Base-by-base conservation (phyloP, 2,888 invertebrate species). In the Spilarctia lutea region DNA sequence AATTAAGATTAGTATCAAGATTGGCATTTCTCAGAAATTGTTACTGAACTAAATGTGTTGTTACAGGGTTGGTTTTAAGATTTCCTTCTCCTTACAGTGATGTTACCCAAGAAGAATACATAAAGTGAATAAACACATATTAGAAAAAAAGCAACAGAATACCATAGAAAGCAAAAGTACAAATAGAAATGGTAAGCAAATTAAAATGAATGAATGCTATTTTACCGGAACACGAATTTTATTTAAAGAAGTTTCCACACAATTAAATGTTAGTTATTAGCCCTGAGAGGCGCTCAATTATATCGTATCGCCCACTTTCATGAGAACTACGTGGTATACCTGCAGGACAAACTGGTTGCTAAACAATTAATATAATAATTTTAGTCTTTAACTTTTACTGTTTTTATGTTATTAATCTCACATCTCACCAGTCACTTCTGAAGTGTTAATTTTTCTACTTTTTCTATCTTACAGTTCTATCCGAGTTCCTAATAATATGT, bases 281-380 rank as follows among this genome's bases (percentile, higher is more conserved):
- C 71, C 66, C 68, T 76, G 27, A 72, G 72, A 65, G 69, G 65
- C 16, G 73, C 71, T 78, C 73, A 74, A 77, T 65, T 71, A 72
- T 73, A 65, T 45, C 73, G 72, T 63, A 72, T 78, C 71, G 68
- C 68, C 68, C 66, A 74, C 83, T 83, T 83, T 83, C 74, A 78
- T 83, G 75, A 74, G 78, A 81, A 83, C 77, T 83, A 78, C 67
- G 30, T 56, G 10, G 83, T 85, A 85, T 77, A 81, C 76, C 52
- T 63, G 68, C 48, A 70, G 76, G 75, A 20, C 20, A 33, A 18
- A 52, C 39, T 80, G 71, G 75, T 77, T 71, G 35, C 4, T 24
- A 11, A 48, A 11, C 11, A n/a, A 56, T 56, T 56, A 8, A 24
- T 48, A 48, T 48, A 48, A 48, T 48, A 39, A 39, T 39, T 39